Evolutionary conservation across 2,888 invertebrate species (phyloP).

Genomic region (Microplitis deprimator): DNA sequence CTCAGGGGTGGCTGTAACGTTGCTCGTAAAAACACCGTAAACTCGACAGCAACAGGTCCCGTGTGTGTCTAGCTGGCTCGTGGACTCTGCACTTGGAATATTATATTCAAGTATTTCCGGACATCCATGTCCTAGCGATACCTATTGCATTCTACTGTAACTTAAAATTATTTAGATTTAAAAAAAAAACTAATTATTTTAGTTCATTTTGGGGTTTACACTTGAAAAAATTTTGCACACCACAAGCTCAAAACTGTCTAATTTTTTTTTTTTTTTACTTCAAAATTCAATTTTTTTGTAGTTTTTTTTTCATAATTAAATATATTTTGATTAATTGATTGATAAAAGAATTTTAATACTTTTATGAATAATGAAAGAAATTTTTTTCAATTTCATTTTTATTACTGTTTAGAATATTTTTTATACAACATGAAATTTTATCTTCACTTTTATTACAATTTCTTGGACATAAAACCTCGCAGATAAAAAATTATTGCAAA

Average conservation of each 20-base stretch:
- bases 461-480: neutral
- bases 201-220: too few relatives aligned
- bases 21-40: slow-evolving; percentile 72
- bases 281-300: too few relatives aligned
- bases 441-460: neutral
- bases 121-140: slow-evolving; percentile 13
- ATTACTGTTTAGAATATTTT: slow-evolving; percentile 13
- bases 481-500: neutral
- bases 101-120: slow-evolving; percentile 56
- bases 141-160: slow-evolving; percentile 2
- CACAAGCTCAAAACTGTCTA: too few relatives aligned
- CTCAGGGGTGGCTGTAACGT: slow-evolving; percentile 69
- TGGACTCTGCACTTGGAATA: slow-evolving; percentile 57
- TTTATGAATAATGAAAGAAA: too few relatives aligned
- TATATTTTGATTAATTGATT: too few relatives aligned
- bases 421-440: neutral
- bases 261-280: too few relatives aligned
- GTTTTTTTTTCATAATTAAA: too few relatives aligned
- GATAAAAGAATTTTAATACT: too few relatives aligned
- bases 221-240: too few relatives aligned
- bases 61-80: slow-evolving; percentile 62
- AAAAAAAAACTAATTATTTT: too few relatives aligned
- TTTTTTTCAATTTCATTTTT: slow-evolving; percentile 1
- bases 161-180: too few relatives aligned
- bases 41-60: slow-evolving; percentile 72